phyloP scores from a whole-genome alignment of 1,140 invertebrate species.

The Microplitis demolitor region DNA sequence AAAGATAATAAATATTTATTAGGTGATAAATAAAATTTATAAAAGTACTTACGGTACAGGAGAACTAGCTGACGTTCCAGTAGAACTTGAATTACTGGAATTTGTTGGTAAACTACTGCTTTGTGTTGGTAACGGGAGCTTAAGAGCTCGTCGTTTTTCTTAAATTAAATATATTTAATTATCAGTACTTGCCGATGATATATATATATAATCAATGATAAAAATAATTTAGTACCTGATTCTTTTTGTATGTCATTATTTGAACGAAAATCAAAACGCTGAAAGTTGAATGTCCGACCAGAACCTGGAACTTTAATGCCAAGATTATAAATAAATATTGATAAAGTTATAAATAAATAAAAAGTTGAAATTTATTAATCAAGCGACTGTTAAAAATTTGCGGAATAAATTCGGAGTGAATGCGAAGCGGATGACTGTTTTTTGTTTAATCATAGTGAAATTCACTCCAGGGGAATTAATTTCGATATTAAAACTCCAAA shows the following conservation, averaged over 20 bases:
- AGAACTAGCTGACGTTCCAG: conserved; percentile 44
- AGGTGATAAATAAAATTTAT: not conserved
- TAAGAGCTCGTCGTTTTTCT: conserved; percentile 56
- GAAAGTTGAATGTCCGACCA: conserved; percentile 52
- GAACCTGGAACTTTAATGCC: conserved; percentile 42
- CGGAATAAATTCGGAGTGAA: not conserved
- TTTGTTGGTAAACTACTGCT: conserved; percentile 49
- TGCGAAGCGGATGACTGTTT: too few relatives aligned
- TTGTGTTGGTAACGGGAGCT: conserved; percentile 54
- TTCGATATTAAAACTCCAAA: too few relatives aligned
- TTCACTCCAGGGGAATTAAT: too few relatives aligned
- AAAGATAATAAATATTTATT: not conserved
- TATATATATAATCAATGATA: conserved; percentile 19
- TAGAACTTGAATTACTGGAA: conserved; percentile 51
- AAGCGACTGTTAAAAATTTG: not conserved
- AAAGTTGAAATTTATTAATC: not conserved
- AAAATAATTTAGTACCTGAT: conserved; percentile 32
- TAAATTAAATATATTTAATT: conserved; percentile 25
- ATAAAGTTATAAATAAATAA: conserved; percentile 12
- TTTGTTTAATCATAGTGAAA: too few relatives aligned
- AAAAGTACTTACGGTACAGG: conserved; percentile 48
- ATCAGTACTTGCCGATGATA: too few relatives aligned
- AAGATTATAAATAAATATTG: conserved; percentile 27
- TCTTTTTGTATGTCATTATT: conserved; percentile 58
- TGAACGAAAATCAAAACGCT: conserved; percentile 55